Evolutionary conservation across 2,888 invertebrate species (phyloP).

Genomic region (Tanytarsus gracilentus): DNA sequence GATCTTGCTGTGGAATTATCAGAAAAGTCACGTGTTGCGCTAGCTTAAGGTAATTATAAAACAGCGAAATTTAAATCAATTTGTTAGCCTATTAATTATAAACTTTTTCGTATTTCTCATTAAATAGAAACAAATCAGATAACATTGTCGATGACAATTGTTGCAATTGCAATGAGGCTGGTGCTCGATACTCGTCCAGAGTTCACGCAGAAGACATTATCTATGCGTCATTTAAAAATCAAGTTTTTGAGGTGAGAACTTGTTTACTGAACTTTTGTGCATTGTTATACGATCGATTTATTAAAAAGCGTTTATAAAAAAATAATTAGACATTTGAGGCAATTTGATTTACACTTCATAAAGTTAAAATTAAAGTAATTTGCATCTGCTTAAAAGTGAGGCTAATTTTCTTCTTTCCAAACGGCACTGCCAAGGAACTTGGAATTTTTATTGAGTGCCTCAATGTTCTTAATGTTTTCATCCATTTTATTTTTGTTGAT

Average conservation of each 20-base stretch:
- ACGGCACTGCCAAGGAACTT: no score
- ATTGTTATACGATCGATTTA: neutral
- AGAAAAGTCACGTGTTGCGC: conserved; percentile 61
- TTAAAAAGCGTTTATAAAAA: no score
- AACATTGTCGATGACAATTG: conserved; percentile 81
- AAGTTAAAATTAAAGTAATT: no score
- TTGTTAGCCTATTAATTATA: neutral
- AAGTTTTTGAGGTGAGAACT: conserved; percentile 62
- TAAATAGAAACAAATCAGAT: conserved; percentile 47
- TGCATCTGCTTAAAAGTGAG: no score
- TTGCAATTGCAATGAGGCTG: conserved; percentile 78
- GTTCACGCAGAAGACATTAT: conserved; percentile 69
- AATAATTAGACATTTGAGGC: neutral
- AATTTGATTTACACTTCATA: neutral
- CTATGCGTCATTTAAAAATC: conserved; percentile 78
- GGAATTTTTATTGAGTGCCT: no score
- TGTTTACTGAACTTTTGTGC: neutral
- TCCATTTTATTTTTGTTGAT: no score
- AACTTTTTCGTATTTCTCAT: neutral
- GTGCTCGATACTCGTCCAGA: conserved; percentile 68
- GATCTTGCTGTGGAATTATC: conserved; percentile 63
- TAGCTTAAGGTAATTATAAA: conserved; percentile 52
- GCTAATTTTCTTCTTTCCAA: no score
- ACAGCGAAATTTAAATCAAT: neutral
- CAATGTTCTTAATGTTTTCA: no score